These are phyloP conservation scores for Perdix hodgsoniae DNA, from an alignment of 2,797 vertebrate species.

Conservation along the genomic window DNA sequence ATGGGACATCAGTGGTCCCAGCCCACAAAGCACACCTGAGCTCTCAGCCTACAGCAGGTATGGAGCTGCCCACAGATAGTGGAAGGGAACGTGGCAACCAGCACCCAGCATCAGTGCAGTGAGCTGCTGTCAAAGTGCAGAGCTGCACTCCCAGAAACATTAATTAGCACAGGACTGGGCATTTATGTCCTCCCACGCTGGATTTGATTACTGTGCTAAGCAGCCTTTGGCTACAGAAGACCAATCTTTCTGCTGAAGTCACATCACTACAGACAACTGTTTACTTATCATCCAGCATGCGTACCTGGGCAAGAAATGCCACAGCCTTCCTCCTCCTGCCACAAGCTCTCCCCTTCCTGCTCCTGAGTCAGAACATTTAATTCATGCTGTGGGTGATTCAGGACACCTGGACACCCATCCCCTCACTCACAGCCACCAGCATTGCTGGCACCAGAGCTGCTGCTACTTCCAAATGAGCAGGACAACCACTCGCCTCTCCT, in stretches of 20 bases:
- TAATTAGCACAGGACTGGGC: neutral
- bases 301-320: neutral
- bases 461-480: neutral
- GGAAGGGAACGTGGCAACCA: neutral
- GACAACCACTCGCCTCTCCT: neutral
- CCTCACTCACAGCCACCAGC: neutral
- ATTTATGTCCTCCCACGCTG: neutral
- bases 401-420: neutral
- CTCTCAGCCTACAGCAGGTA: neutral
- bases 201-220: neutral
- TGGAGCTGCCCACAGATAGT: neutral
- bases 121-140: neutral
- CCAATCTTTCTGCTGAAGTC: neutral
- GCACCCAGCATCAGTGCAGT: neutral
- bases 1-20: neutral
- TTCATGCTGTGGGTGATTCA: neutral
- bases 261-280: neutral
- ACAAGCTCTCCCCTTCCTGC: neutral
- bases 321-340: neutral
- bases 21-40: neutral
- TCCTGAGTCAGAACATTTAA: conserved; percentile 10
- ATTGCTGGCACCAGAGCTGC: neutral
- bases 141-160: neutral
- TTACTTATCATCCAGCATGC: neutral
- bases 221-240: neutral